These are phyloP conservation scores for Spodoptera littoralis DNA, from an alignment of 2,888 invertebrate species.

Conservation along the genomic window DNA sequence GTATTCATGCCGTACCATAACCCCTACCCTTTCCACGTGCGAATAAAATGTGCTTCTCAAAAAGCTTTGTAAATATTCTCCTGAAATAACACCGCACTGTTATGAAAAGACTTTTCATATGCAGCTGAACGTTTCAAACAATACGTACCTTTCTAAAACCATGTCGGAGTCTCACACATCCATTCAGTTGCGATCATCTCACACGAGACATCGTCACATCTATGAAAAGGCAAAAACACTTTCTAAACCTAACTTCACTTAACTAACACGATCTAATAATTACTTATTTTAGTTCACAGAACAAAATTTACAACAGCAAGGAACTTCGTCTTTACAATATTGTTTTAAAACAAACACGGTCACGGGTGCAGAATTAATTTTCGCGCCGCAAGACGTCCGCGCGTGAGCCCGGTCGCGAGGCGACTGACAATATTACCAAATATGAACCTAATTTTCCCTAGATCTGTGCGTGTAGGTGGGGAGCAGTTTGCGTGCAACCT, in stretches of 20 bases:
- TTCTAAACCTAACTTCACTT: constrained; percentile 50
- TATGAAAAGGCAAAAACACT: constrained; percentile 48
- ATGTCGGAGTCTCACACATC: constrained; percentile 55
- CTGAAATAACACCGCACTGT: background rate
- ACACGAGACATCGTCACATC: constrained; percentile 46
- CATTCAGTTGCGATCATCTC: constrained; percentile 52
- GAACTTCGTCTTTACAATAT: constrained; percentile 51
- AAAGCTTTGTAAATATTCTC: background rate
- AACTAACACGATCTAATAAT: constrained; percentile 36
- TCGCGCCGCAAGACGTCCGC: constrained; percentile 54
- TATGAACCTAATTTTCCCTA: constrained; percentile 78
- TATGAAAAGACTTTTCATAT: constrained; percentile 13
- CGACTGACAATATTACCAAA: constrained; percentile 76
- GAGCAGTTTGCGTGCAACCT: constrained; percentile 65
- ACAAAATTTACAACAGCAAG: constrained; percentile 34
- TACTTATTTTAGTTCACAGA: constrained; percentile 38
- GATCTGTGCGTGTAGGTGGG: constrained; percentile 67
- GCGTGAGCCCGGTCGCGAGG: constrained; percentile 63
- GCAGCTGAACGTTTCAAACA: constrained; percentile 15
- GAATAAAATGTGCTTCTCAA: background rate
- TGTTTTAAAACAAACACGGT: constrained; percentile 62
- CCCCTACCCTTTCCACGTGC: background rate
- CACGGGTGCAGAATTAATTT: constrained; percentile 23
- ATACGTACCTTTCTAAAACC: constrained; percentile 58
- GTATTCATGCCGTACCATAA: background rate